These are phyloP conservation scores for Mobula hypostoma DNA, from an alignment of 2,113 vertebrate species.

Conservation along the genomic window DNA sequence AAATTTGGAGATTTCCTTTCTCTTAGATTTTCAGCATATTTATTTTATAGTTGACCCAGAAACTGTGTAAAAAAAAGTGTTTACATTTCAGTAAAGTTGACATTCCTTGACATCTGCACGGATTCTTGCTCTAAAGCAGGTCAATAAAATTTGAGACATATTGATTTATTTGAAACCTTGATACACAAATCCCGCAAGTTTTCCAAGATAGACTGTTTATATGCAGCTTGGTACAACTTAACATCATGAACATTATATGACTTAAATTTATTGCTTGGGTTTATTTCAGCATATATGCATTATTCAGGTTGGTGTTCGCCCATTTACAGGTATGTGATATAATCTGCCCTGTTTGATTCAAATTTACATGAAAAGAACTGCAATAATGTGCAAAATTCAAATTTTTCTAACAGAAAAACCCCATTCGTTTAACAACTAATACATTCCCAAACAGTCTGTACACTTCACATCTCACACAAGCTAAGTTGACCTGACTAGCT, in stretches of 20 bases:
- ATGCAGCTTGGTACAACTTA: neutral
- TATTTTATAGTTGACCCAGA: neutral
- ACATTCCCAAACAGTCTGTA: neutral
- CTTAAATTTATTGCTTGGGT: conserved; percentile 5
- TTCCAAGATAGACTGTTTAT: conserved; percentile 23
- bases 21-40: neutral
- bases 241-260: neutral
- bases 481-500: neutral
- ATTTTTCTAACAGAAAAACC: neutral
- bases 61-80: neutral
- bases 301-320: neutral
- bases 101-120: conserved; percentile 12
- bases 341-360: neutral
- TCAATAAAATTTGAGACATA: neutral
- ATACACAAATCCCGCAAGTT: neutral
- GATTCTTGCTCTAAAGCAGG: neutral
- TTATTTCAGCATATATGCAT: neutral
- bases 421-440: neutral
- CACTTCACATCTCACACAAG: neutral
- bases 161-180: conserved; percentile 1
- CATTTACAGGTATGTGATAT: neutral
- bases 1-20: neutral
- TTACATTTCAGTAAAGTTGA: conserved; percentile 1
- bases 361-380: neutral
- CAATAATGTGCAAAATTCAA: neutral